These are phyloP conservation scores for Prietella phreatophila DNA, from an alignment of 2,113 vertebrate species.

Conservation along the genomic window DNA sequence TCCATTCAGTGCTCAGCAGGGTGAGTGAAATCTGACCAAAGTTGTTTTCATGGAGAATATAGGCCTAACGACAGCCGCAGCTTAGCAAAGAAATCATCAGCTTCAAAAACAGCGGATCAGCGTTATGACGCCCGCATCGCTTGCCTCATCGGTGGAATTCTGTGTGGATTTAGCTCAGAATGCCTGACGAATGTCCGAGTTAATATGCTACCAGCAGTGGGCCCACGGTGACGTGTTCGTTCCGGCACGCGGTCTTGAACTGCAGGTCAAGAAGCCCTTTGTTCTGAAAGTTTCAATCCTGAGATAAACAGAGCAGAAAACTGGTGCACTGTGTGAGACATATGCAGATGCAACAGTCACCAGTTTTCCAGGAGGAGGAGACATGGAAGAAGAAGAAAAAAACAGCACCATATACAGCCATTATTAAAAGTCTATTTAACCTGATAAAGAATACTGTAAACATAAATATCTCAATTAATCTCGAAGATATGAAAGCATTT, in stretches of 20 bases:
- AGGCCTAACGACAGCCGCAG: not conserved
- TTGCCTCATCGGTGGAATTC: conserved; percentile 25
- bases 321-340: conserved; percentile 43
- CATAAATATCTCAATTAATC: not conserved
- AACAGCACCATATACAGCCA: not conserved
- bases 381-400: not conserved
- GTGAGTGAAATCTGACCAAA: conserved; percentile 58
- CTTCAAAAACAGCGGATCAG: not conserved
- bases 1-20: conserved; percentile 60
- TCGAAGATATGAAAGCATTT: not conserved
- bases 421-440: not conserved
- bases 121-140: not conserved
- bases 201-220: conserved; percentile 60
- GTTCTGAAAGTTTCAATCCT: conserved; percentile 59
- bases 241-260: conserved; percentile 43
- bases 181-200: conserved; percentile 57
- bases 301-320: conserved; percentile 59
- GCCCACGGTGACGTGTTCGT: conserved; percentile 62
- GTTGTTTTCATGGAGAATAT: not conserved
- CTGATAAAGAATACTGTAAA: not conserved
- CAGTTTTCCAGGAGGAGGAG: not conserved
- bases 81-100: not conserved
- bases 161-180: conserved; percentile 44
- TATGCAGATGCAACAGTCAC: conserved; percentile 1
- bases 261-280: conserved; percentile 61